Evolutionary conservation across 2,888 invertebrate species (phyloP).

Genomic region (Rhogogaster chlorosoma): DNA sequence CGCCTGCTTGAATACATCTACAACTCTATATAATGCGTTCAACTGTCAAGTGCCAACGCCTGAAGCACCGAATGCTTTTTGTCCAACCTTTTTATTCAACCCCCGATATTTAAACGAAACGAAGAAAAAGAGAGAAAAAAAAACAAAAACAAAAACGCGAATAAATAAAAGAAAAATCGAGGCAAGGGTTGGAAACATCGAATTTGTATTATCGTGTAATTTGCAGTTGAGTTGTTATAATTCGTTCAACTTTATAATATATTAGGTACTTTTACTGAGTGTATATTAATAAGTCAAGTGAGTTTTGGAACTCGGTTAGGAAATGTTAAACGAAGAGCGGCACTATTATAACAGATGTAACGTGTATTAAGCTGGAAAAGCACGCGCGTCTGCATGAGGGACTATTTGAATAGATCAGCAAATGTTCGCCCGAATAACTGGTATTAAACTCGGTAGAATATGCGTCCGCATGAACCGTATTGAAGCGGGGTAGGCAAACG

Average conservation of each 20-base stretch:
- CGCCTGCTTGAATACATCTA: constrained; percentile 9
- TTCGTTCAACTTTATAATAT: too few species aligned
- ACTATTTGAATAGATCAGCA: constrained; percentile 48
- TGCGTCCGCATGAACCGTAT: constrained; percentile 46
- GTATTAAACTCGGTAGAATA: constrained; percentile 42
- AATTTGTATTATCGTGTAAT: too few species aligned
- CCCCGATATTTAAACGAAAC: background rate
- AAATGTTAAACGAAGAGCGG: background rate
- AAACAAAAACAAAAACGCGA: too few species aligned
- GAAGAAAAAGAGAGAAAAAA: background rate
- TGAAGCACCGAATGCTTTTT: constrained; percentile 22
- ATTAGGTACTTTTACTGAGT: too few species aligned
- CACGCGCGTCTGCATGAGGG: constrained; percentile 39
- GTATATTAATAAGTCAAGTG: background rate
- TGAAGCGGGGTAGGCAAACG: constrained; percentile 22
- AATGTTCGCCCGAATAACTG: constrained; percentile 33
- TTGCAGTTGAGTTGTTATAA: too few species aligned
- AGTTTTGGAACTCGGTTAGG: background rate
- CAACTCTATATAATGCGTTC: background rate
- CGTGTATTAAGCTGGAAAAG: constrained; percentile 1
- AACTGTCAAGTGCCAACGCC: constrained; percentile 42
- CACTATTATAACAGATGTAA: background rate
- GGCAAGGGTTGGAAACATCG: background rate
- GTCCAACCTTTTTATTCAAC: constrained; percentile 11
- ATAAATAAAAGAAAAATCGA: background rate